Evolutionary conservation across 2,797 vertebrate genomes (phyloP).

Genomic region (Nannoperca australis): DNA sequence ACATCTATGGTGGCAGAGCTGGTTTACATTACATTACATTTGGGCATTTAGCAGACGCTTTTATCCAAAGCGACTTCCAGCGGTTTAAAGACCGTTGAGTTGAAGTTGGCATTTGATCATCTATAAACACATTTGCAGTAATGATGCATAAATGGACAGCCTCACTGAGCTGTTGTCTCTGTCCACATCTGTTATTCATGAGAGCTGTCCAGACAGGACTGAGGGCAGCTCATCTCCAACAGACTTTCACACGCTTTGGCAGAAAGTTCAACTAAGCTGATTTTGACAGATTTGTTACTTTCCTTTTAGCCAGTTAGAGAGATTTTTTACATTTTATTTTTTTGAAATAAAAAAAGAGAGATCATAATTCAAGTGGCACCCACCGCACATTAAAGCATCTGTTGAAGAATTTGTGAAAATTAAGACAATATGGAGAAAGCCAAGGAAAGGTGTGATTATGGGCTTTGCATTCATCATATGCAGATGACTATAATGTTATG

Average conservation of each 20-base stretch:
- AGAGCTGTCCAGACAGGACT: background rate
- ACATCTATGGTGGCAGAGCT: background rate
- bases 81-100: slow-evolving; percentile 9
- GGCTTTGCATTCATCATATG: background rate
- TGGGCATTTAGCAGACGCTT: too few species aligned
- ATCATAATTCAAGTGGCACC: background rate
- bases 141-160: background rate
- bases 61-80: too few species aligned
- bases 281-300: slow-evolving; percentile 29
- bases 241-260: slow-evolving; percentile 13
- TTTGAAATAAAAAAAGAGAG: background rate
- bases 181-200: slow-evolving; percentile 23
- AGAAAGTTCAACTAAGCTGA: slow-evolving; percentile 14
- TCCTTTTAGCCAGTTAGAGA: background rate
- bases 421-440: background rate
- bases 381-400: background rate
- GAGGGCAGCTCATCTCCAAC: slow-evolving; percentile 4
- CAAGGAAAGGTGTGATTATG: background rate
- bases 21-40: too few species aligned
- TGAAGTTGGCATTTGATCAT: slow-evolving; percentile 1
- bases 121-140: background rate
- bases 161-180: slow-evolving; percentile 5
- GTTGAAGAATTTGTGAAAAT: background rate
- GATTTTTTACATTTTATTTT: background rate
- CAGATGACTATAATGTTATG: background rate